Conservation (phyloP, 2,797 vertebrate species). For the Arnoldichthys spilopterus region DNA sequence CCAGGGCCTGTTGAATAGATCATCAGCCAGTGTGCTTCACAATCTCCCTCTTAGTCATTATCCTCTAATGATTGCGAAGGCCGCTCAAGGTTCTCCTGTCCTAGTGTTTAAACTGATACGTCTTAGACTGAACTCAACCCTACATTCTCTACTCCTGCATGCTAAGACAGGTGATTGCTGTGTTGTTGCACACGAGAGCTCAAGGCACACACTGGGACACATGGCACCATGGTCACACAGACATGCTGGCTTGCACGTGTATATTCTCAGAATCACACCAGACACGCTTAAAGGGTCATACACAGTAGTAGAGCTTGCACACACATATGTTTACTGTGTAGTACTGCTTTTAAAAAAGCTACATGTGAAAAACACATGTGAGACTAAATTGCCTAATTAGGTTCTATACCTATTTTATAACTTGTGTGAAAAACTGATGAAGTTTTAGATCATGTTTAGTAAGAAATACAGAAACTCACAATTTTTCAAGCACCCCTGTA, state of each 20-base stretch:
- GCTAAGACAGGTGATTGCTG: slow-evolving; percentile 13
- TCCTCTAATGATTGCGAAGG: slow-evolving; percentile 12
- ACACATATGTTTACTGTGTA: too few relatives aligned
- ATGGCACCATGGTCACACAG: slow-evolving; percentile 1
- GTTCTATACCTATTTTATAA: too few relatives aligned
- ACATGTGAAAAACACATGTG: too few relatives aligned
- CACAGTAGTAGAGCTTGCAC: background rate
- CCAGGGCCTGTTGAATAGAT: background rate
- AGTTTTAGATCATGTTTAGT: too few relatives aligned
- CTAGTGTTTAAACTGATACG: slow-evolving; percentile 28
- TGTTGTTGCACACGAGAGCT: slow-evolving; percentile 5
- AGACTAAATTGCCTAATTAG: too few relatives aligned
- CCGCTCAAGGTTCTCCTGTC: slow-evolving; percentile 12
- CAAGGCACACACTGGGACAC: slow-evolving; percentile 4
- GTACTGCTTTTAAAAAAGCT: background rate
- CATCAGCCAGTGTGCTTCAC: slow-evolving; percentile 25
- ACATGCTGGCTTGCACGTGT: background rate
- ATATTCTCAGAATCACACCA: background rate
- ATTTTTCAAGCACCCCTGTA: too few relatives aligned
- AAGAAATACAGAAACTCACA: too few relatives aligned
- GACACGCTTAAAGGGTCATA: background rate
- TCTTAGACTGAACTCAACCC: slow-evolving; percentile 48
- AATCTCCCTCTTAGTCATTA: slow-evolving; percentile 26
- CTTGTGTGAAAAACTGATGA: too few relatives aligned
- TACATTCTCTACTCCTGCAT: background rate